These are phyloP conservation scores for Phengaris alcon DNA, from an alignment of 2,888 invertebrate genomes.

Conservation along the genomic window DNA sequence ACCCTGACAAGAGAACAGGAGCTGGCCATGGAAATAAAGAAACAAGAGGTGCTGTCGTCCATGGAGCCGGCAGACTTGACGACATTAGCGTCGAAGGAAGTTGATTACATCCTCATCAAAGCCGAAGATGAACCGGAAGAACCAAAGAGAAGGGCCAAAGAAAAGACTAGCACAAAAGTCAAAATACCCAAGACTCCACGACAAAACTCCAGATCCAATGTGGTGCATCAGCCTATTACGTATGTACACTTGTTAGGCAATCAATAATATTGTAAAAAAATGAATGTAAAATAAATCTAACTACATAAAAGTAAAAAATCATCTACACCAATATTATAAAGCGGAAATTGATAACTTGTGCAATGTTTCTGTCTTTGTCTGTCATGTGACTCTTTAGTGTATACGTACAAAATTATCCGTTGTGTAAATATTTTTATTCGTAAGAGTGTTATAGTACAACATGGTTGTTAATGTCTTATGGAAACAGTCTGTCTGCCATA, in stretches of 20 bases:
- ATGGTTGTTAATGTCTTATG: too few relatives aligned
- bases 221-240: conserved; percentile 9
- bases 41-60: conserved; percentile 47
- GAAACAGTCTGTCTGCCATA: too few relatives aligned
- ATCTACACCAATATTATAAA: too few relatives aligned
- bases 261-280: too few relatives aligned
- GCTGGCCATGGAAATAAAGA: conserved; percentile 42
- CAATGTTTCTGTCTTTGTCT: too few relatives aligned
- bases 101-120: conserved; percentile 70
- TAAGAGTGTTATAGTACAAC: too few relatives aligned
- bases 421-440: too few relatives aligned
- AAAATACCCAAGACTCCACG: conserved; percentile 27
- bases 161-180: conserved; percentile 36
- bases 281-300: too few relatives aligned
- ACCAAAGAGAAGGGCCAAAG: conserved; percentile 38
- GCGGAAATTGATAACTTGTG: too few relatives aligned
- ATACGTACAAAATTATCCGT: too few relatives aligned
- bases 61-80: conserved; percentile 52
- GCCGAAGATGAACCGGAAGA: conserved; percentile 39
- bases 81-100: conserved; percentile 55
- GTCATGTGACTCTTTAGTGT: too few relatives aligned
- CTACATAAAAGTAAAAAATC: too few relatives aligned
- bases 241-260: neutral
- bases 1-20: conserved; percentile 34
- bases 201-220: conserved; percentile 25